Evolutionary conservation across 2,888 invertebrate species (phyloP), one percentile per base, ranked within the genome.

Genomic region (Eupithecia subumbrata): DNA sequence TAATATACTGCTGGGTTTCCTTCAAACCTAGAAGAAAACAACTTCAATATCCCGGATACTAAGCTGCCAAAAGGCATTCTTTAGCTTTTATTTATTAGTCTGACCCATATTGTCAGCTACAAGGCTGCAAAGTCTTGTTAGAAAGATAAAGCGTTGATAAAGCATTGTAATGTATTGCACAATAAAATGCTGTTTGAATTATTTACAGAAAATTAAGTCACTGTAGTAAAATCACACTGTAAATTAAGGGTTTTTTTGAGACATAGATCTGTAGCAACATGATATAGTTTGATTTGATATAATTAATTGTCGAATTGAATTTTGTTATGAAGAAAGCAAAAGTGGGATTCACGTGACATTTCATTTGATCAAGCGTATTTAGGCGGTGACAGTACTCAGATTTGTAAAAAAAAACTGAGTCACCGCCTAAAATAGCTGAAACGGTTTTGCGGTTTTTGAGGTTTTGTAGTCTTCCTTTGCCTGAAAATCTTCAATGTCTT

Each of bases 1-100:
- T 18, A 8, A 34, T 66, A n/a, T 2, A 37, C 18, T 30, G 30
- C 34, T 66, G 64, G 64, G 8, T 64, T 64, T 64, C 34, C 64
- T 16, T 16, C 12, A 18, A 9, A 34, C n/a, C 12, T 30, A 40
- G 1, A 40, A n/a, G 16, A 37, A 18, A 34, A n/a, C 18, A 34
- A 8, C 67, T 40, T 16, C 67, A 40, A 22, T 67, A 22, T 14
- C 40, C 22, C 5, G 14, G 30, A 14, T 63, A 0, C 16, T 16
- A 63, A 40, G n/a, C 11, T 43, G 12, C 40, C 43, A 43, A 14
- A 40, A 52, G 43, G 56, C 77, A 74, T 75, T 52, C 34, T 43
- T 40, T 22, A 12, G 9, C 40, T 40, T 73, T 63, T 77, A 70
- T 80, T 79, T 78, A 80, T 73, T 60, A 69, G 76, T 67, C 68